Percentiles rank a stretch among this genome's conserved stretches.
These are phyloP conservation scores for Hipposideros armiger DNA, from an alignment of 2,113 vertebrate species.

Conservation along the genomic window DNA sequence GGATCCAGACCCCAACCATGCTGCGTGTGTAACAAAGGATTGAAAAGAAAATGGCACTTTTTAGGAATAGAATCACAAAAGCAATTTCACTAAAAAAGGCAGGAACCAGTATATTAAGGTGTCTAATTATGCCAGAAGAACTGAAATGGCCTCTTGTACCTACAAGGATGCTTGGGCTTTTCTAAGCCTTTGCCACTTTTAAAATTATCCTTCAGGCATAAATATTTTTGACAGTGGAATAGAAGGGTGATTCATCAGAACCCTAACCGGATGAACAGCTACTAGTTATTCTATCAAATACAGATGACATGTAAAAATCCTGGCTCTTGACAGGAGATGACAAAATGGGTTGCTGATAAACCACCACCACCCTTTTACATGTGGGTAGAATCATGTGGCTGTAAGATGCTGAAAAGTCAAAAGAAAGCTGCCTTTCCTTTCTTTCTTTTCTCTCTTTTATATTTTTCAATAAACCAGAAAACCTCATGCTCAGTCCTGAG, in stretches of 20 bases:
- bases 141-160: not conserved
- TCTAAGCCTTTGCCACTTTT: not conserved
- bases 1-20: not conserved
- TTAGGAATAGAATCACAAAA: conserved; percentile 36
- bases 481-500: conserved; percentile 68
- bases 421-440: not conserved
- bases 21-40: conserved; percentile 38
- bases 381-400: not conserved
- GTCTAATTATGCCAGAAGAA: not conserved
- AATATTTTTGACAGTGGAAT: conserved; percentile 49
- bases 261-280: not conserved
- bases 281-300: not conserved
- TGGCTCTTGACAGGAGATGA: conserved; percentile 18
- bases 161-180: not conserved
- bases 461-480: conserved; percentile 72
- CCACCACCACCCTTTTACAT: not conserved
- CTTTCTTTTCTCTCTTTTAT: not conserved
- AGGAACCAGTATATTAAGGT: not conserved
- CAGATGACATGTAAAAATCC: not conserved
- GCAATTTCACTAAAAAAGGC: not conserved
- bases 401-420: not conserved
- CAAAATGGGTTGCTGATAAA: not conserved
- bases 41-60: conserved; percentile 76
- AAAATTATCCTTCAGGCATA: not conserved
- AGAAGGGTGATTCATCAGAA: conserved; percentile 35